phyloP scores from a whole-genome alignment of 2,797 vertebrate genomes.

The Onychomys leucogaster region DNA sequence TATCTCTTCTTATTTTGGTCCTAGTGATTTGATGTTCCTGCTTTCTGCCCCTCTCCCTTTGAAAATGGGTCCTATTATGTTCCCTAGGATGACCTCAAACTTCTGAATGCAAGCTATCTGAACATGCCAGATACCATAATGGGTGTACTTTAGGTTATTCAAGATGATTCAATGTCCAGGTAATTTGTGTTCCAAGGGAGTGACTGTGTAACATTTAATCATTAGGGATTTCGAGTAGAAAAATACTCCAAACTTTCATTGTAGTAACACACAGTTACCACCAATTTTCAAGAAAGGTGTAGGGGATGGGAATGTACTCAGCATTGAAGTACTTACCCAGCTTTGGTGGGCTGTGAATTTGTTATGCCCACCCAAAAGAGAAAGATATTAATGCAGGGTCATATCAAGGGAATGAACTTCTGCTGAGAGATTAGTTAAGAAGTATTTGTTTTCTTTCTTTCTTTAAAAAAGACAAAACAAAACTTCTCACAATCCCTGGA shows the following conservation, averaged over 20 bases:
- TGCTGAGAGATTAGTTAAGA: slow-evolving; percentile 27
- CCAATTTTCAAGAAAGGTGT: not conserved
- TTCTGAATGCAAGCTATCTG: not conserved
- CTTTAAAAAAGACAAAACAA: not conserved
- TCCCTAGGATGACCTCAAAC: not conserved
- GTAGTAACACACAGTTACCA: not conserved
- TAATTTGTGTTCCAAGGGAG: slow-evolving; percentile 5
- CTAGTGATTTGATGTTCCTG: not conserved
- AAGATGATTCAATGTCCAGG: slow-evolving; percentile 24
- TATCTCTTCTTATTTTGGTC: slow-evolving; percentile 1
- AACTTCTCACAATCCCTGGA: not conserved
- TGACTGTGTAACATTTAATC: slow-evolving; percentile 6
- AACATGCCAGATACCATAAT: not conserved
- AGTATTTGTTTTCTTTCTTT: not conserved
- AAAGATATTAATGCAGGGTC: not conserved
- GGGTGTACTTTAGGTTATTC: slow-evolving; percentile 12
- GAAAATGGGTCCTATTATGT: not conserved
- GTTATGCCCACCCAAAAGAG: not conserved
- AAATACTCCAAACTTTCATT: slow-evolving; percentile 11
- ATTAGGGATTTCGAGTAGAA: slow-evolving; percentile 45
- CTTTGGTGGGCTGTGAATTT: not conserved
- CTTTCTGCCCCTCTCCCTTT: not conserved
- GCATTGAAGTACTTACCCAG: not conserved
- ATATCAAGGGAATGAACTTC: slow-evolving; percentile 1
- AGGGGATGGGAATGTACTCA: not conserved